Percentiles rank a stretch among this genome's conserved stretches.
Conservation (phyloP, 1,140 invertebrate genomes). For the Chrysoperla carnea region DNA sequence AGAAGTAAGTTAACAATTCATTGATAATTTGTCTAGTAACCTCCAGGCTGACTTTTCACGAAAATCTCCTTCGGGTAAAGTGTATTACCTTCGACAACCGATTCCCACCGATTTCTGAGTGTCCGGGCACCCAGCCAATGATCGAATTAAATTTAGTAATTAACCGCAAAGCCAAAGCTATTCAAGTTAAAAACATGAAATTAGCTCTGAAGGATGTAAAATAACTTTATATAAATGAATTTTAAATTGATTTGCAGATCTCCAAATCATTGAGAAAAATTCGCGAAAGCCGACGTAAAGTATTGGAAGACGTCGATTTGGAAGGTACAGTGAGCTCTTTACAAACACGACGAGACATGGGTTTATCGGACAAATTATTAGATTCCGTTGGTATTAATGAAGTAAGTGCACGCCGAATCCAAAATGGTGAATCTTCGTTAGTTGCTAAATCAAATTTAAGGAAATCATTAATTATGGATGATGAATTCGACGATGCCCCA, state of each 20-base stretch:
- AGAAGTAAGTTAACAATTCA: conserved; percentile 18
- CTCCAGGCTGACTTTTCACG: background rate
- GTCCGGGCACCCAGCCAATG: no score
- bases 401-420: conserved; percentile 23
- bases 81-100: no score
- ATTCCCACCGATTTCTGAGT: no score
- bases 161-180: no score
- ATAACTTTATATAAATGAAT: no score
- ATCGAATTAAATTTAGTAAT: no score
- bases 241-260: conserved; percentile 16
- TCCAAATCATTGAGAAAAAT: conserved; percentile 26
- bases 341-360: conserved; percentile 29
- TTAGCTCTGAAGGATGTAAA: no score
- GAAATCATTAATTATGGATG: background rate
- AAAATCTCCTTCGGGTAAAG: no score
- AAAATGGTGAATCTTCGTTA: conserved; percentile 11
- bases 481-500: background rate
- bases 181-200: no score
- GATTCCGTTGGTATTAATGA: conserved; percentile 32
- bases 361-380: conserved; percentile 33
- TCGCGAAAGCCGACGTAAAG: conserved; percentile 31
- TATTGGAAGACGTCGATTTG: conserved; percentile 34
- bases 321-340: conserved; percentile 31
- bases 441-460: conserved; percentile 2
- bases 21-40: no score